phyloP scores from a whole-genome alignment of 35 echinoderm and acorn worm species.

The Patiria miniata region DNA sequence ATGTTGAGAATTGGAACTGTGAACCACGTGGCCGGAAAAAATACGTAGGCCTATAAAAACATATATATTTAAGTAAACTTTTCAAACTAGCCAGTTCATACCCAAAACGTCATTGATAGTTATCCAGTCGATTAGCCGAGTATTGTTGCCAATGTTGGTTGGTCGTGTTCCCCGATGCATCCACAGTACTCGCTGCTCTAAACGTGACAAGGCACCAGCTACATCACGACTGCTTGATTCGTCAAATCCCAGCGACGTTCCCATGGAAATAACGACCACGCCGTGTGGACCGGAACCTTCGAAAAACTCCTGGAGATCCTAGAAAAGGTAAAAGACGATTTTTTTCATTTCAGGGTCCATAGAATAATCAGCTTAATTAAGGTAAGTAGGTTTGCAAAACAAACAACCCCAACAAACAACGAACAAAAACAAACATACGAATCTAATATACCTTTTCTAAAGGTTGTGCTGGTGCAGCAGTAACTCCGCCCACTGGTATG shows the following conservation, averaged over 20 bases:
- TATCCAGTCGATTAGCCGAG: conserved; percentile 38
- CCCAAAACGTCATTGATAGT: conserved; percentile 58
- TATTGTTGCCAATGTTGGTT: conserved; percentile 30
- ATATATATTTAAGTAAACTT: too few species aligned
- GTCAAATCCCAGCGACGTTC: background rate
- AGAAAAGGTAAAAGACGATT: too few species aligned
- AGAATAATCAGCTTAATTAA: too few species aligned
- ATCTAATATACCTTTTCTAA: background rate
- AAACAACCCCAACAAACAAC: too few species aligned
- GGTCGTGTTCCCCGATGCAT: background rate
- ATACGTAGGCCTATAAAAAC: too few species aligned
- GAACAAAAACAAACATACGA: too few species aligned
- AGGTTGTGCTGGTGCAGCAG: background rate
- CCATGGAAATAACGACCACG: conserved; percentile 17
- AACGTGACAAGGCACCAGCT: conserved; percentile 25
- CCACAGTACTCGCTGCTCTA: conserved; percentile 56
- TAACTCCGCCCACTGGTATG: background rate
- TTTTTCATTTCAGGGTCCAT: too few species aligned
- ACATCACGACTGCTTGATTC: background rate
- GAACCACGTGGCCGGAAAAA: too few species aligned
- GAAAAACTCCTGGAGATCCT: conserved; percentile 23
- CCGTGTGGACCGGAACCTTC: conserved; percentile 19
- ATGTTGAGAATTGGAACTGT: too few species aligned
- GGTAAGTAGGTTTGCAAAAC: too few species aligned
- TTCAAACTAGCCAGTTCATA: background rate